phyloP scores from a whole-genome alignment of 2,797 vertebrate species.

The Ciconia nigra region DNA sequence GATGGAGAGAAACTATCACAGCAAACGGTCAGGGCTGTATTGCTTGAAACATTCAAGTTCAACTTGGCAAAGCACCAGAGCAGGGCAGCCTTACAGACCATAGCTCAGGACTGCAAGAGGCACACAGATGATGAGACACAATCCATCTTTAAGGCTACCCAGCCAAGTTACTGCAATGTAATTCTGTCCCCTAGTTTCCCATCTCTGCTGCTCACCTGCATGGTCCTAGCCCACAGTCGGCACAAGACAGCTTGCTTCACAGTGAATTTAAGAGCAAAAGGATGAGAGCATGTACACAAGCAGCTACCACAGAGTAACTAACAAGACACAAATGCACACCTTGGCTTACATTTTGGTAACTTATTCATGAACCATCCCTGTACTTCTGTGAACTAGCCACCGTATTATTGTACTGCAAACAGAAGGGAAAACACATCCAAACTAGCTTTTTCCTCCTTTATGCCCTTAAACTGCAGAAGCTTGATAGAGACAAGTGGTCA shows the following conservation, averaged over 20 bases:
- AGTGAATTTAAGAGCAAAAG: neutral
- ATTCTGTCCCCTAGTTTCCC: neutral
- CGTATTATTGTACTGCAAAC: neutral
- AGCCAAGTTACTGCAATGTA: neutral
- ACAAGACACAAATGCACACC: neutral
- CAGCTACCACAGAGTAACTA: neutral
- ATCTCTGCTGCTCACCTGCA: neutral
- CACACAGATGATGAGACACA: neutral
- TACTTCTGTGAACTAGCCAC: neutral
- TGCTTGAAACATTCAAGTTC: neutral
- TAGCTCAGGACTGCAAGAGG: neutral
- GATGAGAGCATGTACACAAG: neutral
- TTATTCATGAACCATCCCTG: neutral
- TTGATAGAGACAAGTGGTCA: neutral
- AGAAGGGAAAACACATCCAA: neutral
- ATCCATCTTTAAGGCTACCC: neutral
- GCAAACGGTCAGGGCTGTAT: neutral
- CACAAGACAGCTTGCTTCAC: neutral
- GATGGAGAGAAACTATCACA: neutral
- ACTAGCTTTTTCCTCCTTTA: neutral
- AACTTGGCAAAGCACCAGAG: neutral
- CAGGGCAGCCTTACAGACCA: neutral
- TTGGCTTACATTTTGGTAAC: neutral
- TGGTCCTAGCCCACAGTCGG: rapidly evolving
- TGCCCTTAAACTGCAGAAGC: neutral